Base-by-base conservation (phyloP, 1,140 invertebrate species). In the Zelostemma sp. region DNA sequence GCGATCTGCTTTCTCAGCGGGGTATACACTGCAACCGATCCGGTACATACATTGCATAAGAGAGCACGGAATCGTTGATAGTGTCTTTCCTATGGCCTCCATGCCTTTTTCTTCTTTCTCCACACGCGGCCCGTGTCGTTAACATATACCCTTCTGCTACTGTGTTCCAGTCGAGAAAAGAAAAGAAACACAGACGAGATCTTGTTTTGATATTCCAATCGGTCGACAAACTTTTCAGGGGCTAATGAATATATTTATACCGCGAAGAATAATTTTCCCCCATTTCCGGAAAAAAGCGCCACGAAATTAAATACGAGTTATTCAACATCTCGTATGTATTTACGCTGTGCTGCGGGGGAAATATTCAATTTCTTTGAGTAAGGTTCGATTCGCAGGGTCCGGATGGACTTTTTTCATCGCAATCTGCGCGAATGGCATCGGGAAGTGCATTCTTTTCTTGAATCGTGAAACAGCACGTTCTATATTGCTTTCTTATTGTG, bases 1-100 rank as follows among this genome's bases (percentile, higher is more conserved):
- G 73, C 74, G 74, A 72, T 74, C 66, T 70, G 72, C 72, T 74
- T 76, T 76, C 74, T 72, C 71, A 64, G 64, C 60, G 63, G 64
- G 68, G 70, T 68, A 69, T 64, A 67, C 62, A 58, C 33, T 17
- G 56, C 50, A 35, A 48, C 47, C 31, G 49, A 68, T 67, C 53
- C 40, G 40, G 33, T 46, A 28, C 48, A 50, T 14, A 51, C 53
- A 63, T 74, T 74, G 63, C 73, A 68, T 69, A 74, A 74, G 53
- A 31, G 35, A 38, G 50, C 69, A 51, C 49, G 35, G 67, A 43
- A 69, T 63, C 59, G 53, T 53, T 57, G 57, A 62, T 55, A 56
- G 28, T 35, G 58, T 60, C 48, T 61, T 43, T 62, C 28, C 40
- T 61, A 25, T 21, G 43, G 40, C 19, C 49, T 40, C 48, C 14